Percentiles rank a stretch among this genome's conserved stretches.
These are phyloP conservation scores for Scaptomyza graminum DNA, from an alignment of 1,140 invertebrate genomes.

Conservation along the genomic window DNA sequence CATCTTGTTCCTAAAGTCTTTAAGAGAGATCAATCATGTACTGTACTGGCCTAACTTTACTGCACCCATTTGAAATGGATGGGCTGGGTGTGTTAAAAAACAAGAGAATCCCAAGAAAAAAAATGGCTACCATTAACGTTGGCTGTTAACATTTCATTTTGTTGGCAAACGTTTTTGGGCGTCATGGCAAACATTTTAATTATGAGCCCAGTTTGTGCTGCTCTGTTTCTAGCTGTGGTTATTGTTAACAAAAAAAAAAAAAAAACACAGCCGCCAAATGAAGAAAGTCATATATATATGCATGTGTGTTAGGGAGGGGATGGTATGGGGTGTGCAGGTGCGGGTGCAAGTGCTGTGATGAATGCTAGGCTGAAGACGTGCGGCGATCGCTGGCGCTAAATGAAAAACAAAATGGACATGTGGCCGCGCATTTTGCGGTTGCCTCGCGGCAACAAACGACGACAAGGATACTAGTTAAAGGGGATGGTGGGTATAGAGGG, in stretches of 20 bases:
- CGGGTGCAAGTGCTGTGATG: background rate
- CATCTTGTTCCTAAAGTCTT: background rate
- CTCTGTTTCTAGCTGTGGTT: slow-evolving; percentile 45
- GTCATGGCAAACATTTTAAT: slow-evolving; percentile 64
- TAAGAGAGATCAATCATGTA: background rate
- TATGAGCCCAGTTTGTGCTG: slow-evolving; percentile 54
- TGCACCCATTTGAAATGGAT: background rate
- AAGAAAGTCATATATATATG: slow-evolving; percentile 57
- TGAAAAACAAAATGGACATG: slow-evolving; percentile 71
- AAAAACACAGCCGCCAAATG: slow-evolving; percentile 49
- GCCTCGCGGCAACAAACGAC: slow-evolving; percentile 19
- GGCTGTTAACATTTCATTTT: slow-evolving; percentile 71
- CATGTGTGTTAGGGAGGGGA: background rate
- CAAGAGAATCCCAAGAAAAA: background rate
- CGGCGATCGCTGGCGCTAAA: slow-evolving; percentile 48
- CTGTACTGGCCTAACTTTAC: background rate
- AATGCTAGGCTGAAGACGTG: slow-evolving; percentile 23
- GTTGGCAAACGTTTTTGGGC: slow-evolving; percentile 56
- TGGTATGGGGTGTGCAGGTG: background rate
- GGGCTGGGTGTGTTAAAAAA: background rate
- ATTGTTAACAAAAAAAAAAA: slow-evolving; percentile 62
- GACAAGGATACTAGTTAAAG: background rate
- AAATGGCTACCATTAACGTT: slow-evolving; percentile 43
- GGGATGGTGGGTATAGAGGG: background rate
- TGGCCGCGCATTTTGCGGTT: slow-evolving; percentile 70